Conservation (phyloP, 2,888 invertebrate species). For the Diarsia brunnea region DNA sequence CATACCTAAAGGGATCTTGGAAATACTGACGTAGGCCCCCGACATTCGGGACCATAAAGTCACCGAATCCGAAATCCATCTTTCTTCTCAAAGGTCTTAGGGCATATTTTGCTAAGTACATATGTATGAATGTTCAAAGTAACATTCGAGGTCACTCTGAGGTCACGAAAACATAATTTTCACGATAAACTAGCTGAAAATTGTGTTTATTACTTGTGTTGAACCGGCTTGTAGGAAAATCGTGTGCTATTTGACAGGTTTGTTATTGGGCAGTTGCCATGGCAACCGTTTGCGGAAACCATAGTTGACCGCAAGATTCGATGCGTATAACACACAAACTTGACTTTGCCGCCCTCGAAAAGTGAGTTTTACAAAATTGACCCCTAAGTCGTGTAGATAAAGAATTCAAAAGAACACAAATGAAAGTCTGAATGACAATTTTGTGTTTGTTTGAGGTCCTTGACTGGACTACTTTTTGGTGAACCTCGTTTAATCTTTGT, state of each 20-base stretch:
- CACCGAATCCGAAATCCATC: constrained; percentile 88
- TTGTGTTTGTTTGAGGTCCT: constrained; percentile 71
- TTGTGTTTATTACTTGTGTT: constrained; percentile 79
- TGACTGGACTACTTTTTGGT: constrained; percentile 78
- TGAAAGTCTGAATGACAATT: constrained; percentile 36
- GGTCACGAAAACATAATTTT: constrained; percentile 84
- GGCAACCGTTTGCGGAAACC: constrained; percentile 83
- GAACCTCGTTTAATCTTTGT: constrained; percentile 67
- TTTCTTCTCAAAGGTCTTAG: constrained; percentile 74
- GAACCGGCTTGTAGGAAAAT: constrained; percentile 75
- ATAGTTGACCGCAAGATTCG: constrained; percentile 68
- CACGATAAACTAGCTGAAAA: constrained; percentile 65
- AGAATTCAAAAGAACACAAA: constrained; percentile 38
- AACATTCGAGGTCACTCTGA: constrained; percentile 72
- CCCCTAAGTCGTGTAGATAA: constrained; percentile 63
- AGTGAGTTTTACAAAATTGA: constrained; percentile 47
- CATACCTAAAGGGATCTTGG: constrained; percentile 83
- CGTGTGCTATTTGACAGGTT: constrained; percentile 81
- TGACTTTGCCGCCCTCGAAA: constrained; percentile 48
- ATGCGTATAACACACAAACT: constrained; percentile 68
- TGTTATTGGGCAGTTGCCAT: constrained; percentile 83
- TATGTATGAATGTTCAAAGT: constrained; percentile 66
- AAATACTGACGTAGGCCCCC: constrained; percentile 82
- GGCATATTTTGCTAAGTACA: constrained; percentile 73
- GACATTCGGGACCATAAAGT: constrained; percentile 84